These are phyloP conservation scores for Drosophila pallidifrons DNA, from an alignment of 1,140 invertebrate species.

Conservation along the genomic window DNA sequence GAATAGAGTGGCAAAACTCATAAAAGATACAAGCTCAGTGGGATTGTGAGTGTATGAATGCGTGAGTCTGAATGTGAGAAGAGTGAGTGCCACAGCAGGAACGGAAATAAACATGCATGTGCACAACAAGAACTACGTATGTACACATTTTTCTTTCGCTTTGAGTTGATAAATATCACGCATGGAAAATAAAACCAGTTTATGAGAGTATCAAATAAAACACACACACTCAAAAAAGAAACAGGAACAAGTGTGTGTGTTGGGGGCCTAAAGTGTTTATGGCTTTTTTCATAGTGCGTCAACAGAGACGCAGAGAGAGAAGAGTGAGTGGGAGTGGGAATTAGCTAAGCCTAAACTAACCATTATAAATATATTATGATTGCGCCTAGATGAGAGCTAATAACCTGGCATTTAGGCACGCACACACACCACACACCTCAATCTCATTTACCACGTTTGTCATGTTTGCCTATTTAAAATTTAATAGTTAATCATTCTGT, in stretches of 20 bases:
- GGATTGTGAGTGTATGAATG: background rate
- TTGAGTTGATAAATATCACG: conserved; percentile 60
- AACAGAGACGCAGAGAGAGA: background rate
- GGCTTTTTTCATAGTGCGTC: conserved; percentile 49
- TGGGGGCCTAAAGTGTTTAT: conserved; percentile 61
- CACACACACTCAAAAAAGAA: background rate
- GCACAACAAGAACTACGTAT: background rate
- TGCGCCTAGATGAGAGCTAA: conserved; percentile 35
- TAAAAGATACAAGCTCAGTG: conserved; percentile 47
- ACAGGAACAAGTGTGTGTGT: background rate
- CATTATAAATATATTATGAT: conserved; percentile 75
- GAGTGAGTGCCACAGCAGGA: conserved; percentile 16
- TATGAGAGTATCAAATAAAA: conserved; percentile 52
- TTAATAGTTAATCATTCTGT: conserved; percentile 22
- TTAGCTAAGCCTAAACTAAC: conserved; percentile 43
- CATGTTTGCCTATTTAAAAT: conserved; percentile 39
- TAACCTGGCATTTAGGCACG: conserved; percentile 43
- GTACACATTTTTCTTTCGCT: conserved; percentile 26
- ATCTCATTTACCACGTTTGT: conserved; percentile 3
- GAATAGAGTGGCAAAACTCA: conserved; percentile 67
- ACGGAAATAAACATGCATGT: conserved; percentile 32
- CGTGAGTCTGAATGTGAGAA: background rate
- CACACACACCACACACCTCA: background rate
- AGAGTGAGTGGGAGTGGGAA: background rate
- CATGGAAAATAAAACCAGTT: conserved; percentile 72